Evolutionary conservation across 2,888 invertebrate species (phyloP).

Genomic region (Lysandra coridon): DNA sequence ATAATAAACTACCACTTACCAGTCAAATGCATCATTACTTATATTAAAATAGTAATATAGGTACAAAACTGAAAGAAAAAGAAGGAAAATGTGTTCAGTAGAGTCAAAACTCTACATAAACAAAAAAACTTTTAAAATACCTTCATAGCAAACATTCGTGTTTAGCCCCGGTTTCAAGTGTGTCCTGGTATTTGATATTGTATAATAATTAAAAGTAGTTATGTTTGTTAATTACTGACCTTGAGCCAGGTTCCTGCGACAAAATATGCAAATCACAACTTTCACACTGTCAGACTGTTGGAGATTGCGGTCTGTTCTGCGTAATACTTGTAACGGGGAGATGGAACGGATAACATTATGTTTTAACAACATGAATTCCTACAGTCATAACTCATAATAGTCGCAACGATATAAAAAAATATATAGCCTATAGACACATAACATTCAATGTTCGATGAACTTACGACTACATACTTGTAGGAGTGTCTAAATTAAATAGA

Average conservation of each 20-base stretch:
- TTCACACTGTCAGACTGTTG: not conserved
- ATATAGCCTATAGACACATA: no score
- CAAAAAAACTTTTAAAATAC: not conserved
- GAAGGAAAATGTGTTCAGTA: no score
- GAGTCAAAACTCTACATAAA: not conserved
- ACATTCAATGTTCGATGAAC: no score
- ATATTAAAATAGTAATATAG: no score
- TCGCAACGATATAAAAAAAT: no score
- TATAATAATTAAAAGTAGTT: conserved; percentile 5
- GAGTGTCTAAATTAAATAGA: no score
- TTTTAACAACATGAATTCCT: no score
- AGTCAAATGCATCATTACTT: no score
- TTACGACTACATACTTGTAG: no score
- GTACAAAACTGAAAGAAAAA: no score
- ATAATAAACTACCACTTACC: no score
- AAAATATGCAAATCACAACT: conserved; percentile 8
- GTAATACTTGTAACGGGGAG: not conserved
- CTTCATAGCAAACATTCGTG: no score
- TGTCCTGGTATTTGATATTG: not conserved
- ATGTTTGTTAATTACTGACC: not conserved
- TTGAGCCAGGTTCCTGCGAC: not conserved
- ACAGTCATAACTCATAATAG: not conserved
- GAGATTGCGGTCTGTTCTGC: not conserved
- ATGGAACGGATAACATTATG: not conserved
- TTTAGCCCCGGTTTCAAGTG: not conserved